Evolutionary conservation across 1,140 invertebrate genomes (phyloP), one percentile per base, ranked within the genome.

Genomic region (Euschistus heros): DNA sequence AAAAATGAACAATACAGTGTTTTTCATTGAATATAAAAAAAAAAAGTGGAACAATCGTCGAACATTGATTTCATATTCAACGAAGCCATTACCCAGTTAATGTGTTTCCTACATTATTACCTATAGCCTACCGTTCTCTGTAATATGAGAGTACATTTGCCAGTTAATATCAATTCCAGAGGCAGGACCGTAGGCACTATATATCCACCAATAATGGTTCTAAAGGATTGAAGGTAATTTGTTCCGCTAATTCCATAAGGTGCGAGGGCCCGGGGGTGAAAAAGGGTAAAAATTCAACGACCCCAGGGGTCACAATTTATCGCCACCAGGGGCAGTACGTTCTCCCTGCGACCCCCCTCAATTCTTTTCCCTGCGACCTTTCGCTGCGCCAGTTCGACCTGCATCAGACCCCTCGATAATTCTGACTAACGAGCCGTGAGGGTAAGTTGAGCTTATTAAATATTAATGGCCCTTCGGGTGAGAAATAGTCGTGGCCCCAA

Each of bases 181-280:
- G n/a, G 22, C n/a, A 50, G 17, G 5, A 18, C 1, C 14, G 47
- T 4, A 13, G 8, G n/a, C 47, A 50, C n/a, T 18, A 50, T 50
- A 50, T 50, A 20, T 50, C 47, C 47, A 50, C 47, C 47, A 50
- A 50, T 50, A 50, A 50, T 50, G 47, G 47, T 50, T 50, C 2
- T 50, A 50, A 50, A 50, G 47, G 47, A 50, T 50, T 50, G 47
- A 50, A 50, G 47, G 47, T 50, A 50, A 50, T 50, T 50, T 50
- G 47, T 50, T 50, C 47, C 47, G 47, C n/a, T 50, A 50, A 50
- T 50, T 50, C 47, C n/a, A 50, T 18, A 22, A 5, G 47, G 47
- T 22, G 22, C n/a, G n/a, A 50, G n/a, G 7, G 47, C 10, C 22
- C 10, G 10, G n/a, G 22, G 10, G 5, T 5, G 14, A 50, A 22